Conservation (phyloP, 2,888 invertebrate species). For the Stegana nigrithorax region DNA sequence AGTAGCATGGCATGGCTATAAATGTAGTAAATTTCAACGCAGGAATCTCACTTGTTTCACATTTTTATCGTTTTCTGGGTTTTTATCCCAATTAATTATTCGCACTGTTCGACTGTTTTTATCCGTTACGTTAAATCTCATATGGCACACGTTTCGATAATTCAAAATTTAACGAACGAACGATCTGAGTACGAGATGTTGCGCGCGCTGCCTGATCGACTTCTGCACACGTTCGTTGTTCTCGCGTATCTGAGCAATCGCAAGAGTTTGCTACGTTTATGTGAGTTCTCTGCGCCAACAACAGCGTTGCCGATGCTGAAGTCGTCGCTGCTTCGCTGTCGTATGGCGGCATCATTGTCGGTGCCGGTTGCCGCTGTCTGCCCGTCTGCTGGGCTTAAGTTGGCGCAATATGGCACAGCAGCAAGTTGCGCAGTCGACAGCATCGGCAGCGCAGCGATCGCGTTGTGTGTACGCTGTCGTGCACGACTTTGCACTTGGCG, state of each 20-base stretch:
- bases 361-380: neutral
- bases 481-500: too few species aligned
- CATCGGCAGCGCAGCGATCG: neutral
- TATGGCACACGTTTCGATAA: neutral
- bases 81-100: neutral
- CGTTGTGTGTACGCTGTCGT: too few species aligned
- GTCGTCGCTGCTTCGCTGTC: neutral
- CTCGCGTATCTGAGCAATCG: conserved; percentile 48
- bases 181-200: neutral
- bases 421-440: neutral
- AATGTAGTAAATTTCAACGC: neutral
- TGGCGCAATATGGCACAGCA: neutral
- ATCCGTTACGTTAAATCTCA: neutral
- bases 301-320: conserved; percentile 1
- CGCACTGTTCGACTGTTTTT: neutral
- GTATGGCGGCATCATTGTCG: too few species aligned
- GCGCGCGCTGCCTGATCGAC: conserved; percentile 29
- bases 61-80: neutral
- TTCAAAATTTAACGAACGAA: neutral
- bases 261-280: conserved; percentile 8
- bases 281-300: conserved; percentile 26
- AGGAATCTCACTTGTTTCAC: neutral
- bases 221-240: conserved; percentile 44
- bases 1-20: too few species aligned
- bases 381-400: neutral